These are phyloP conservation scores for Cheilinus undulatus DNA, from an alignment of 2,113 vertebrate species.

Conservation along the genomic window DNA sequence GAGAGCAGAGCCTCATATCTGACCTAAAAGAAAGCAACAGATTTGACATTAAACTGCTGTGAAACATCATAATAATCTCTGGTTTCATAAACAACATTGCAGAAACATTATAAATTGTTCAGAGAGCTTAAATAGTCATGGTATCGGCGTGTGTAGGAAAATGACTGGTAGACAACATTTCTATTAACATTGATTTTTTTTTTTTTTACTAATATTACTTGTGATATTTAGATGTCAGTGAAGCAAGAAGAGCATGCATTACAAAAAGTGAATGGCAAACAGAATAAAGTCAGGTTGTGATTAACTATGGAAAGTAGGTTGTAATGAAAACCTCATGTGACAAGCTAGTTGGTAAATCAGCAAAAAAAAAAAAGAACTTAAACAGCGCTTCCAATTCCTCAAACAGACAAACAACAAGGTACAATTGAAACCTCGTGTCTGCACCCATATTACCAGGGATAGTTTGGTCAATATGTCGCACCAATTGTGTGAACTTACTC, in stretches of 20 bases:
- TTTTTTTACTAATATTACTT: neutral
- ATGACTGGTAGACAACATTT: neutral
- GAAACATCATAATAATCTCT: neutral
- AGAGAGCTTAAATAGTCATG: neutral
- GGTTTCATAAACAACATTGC: neutral
- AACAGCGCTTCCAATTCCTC: neutral
- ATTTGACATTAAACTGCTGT: neutral
- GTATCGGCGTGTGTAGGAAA: neutral
- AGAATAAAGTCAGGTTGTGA: neutral
- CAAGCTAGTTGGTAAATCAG: neutral
- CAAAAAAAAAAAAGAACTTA: neutral
- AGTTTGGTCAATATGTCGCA: neutral
- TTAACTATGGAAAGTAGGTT: neutral
- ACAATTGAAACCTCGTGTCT: neutral
- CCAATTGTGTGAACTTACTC: too few relatives aligned
- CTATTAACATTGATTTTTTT: too few relatives aligned
- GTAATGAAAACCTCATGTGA: neutral
- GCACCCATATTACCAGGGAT: neutral
- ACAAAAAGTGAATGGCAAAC: neutral
- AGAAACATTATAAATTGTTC: neutral
- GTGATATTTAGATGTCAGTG: neutral
- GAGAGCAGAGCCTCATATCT: constrained; percentile 56
- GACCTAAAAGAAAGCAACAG: constrained; percentile 32
- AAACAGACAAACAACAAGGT: neutral
- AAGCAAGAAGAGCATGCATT: neutral